These are phyloP conservation scores for Oryctolagus cuniculus DNA, from an alignment of 2,113 vertebrate genomes.

Conservation along the genomic window mOryCun1.1 NC_091440.1:2626501-2627000, in stretches of 20 bases:
- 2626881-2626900: no score
- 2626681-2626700: fast-evolving
- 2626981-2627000: not conserved
- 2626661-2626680: fast-evolving
- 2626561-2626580: not conserved
- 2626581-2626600: not conserved
- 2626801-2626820: not conserved
- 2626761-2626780: not conserved
- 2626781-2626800: fast-evolving
- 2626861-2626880: not conserved
- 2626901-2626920: no score
- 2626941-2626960: not conserved
- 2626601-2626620: no score
- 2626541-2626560: not conserved
- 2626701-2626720: not conserved
- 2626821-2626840: not conserved
- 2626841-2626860: fast-evolving
- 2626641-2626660: not conserved
- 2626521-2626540: not conserved
- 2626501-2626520: no score
- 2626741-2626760: not conserved
- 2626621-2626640: not conserved
- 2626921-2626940: not conserved
- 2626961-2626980: fast-evolving
- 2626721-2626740: not conserved